Evolutionary conservation across 2,797 vertebrate genomes (phyloP), one percentile per base, ranked within the genome.

Genomic region (Odontamblyopus lacepedii): DNA sequence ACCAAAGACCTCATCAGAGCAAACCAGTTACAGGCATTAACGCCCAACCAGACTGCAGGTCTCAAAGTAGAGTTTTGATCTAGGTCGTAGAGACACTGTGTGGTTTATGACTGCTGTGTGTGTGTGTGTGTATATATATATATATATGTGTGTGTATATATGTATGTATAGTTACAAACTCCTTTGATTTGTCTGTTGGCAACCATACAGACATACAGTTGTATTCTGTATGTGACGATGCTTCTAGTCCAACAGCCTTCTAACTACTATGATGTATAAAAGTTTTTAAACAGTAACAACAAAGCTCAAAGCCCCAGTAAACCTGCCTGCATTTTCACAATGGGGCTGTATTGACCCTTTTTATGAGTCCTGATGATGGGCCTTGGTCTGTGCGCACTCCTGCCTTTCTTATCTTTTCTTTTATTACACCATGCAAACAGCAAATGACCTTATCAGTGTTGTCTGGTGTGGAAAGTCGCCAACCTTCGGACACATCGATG

Each of bases 401-500:
- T 56, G 12, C 50, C 61, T 64, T 32, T 78, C 77, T 91, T 91
- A 90, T 91, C 86, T 82, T 19, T 60, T 5, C 72, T 68, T 88
- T 90, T 87, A 91, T 81, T 76, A 84, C 85, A 62, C 60, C 2
- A 4, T 75, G 83, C 88, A 91, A 92, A 90, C 87, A 88, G 70
- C 27, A 65, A 16, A 50, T 48, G 44, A 63, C 44, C 63, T 85
- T 81, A 78, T 84, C 80, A 44, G 51, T 29, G 57, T 18, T 16
- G 19, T 50, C 0, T 0, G 12, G 27, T 55, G 30, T 55, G 35
- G 30, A 29, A 63, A 48, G 56, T 57, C 57, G 27, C 61, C 61
- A 19, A 38, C 30, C 71, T 63, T 26, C 12, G 70, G 38, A 55
- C 66, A 5, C 67, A 89, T 88, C 83, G 29, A 84, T 88, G 30